These are phyloP conservation scores for Trialeurodes vaporariorum DNA, from an alignment of 1,140 invertebrate species.

Conservation along the genomic window DNA sequence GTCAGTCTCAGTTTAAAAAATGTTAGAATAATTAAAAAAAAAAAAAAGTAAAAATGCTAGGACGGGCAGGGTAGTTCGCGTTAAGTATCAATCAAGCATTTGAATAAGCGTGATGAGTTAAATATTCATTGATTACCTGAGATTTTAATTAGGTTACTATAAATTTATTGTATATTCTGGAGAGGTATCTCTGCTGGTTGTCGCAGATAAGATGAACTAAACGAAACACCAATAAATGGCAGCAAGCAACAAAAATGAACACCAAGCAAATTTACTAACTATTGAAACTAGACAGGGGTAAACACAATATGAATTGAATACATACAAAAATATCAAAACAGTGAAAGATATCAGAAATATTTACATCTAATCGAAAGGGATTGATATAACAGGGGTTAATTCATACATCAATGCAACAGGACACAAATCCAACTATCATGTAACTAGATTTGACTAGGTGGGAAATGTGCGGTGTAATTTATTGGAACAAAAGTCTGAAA, in stretches of 20 bases:
- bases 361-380: no score
- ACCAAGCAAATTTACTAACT: neutral
- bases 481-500: no score
- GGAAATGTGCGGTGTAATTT: no score
- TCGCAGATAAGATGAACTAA: neutral
- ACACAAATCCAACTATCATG: no score
- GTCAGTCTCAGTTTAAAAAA: neutral
- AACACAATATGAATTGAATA: no score
- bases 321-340: no score
- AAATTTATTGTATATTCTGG: neutral
- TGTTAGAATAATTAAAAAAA: no score
- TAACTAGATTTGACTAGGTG: no score
- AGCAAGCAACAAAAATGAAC: neutral
- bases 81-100: neutral
- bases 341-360: no score
- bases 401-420: no score
- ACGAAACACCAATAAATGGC: neutral
- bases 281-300: neutral
- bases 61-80: neutral
- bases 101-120: neutral
- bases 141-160: neutral
- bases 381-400: no score
- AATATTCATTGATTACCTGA: neutral
- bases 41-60: neutral
- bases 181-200: neutral